Conservation (phyloP, 2,888 invertebrate genomes). For the Erebia palarica region DNA sequence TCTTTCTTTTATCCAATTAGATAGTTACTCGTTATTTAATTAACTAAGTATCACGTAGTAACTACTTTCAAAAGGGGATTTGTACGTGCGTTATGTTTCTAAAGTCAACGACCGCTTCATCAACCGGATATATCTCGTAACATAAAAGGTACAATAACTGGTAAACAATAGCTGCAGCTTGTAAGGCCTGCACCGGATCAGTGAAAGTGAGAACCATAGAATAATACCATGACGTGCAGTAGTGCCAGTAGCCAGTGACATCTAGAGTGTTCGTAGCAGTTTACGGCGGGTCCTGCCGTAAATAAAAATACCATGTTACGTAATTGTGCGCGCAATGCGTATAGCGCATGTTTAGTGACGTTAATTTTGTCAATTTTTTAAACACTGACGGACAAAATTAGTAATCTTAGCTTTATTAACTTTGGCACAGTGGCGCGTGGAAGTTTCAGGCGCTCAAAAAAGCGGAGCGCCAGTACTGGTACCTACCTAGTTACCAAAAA, state of each 20-base stretch:
- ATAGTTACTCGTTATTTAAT: slow-evolving; percentile 18
- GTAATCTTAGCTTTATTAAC: no score
- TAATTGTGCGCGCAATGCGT: no score
- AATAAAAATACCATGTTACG: no score
- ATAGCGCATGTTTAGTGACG: no score
- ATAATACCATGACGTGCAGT: slow-evolving; percentile 9
- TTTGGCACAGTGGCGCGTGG: no score
- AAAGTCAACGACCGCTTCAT: slow-evolving; percentile 64
- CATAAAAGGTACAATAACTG: slow-evolving; percentile 60
- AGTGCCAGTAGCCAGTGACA: not conserved
- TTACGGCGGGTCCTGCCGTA: no score
- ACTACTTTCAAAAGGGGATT: slow-evolving; percentile 17
- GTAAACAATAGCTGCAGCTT: slow-evolving; percentile 51
- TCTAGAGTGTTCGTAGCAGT: not conserved
- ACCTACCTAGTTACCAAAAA: no score
- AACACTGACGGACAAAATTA: no score
- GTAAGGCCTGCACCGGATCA: slow-evolving; percentile 51
- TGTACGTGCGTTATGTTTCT: slow-evolving; percentile 13
- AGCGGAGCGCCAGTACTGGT: no score
- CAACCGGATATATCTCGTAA: slow-evolving; percentile 67
- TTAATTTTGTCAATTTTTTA: no score
- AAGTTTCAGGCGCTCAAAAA: no score
- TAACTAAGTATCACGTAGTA: slow-evolving; percentile 14
- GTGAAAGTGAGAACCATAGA: slow-evolving; percentile 53
- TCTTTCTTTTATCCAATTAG: slow-evolving; percentile 14